phyloP scores from a whole-genome alignment of 64 coral and sea anemone species.

The Actinia equina region DNA sequence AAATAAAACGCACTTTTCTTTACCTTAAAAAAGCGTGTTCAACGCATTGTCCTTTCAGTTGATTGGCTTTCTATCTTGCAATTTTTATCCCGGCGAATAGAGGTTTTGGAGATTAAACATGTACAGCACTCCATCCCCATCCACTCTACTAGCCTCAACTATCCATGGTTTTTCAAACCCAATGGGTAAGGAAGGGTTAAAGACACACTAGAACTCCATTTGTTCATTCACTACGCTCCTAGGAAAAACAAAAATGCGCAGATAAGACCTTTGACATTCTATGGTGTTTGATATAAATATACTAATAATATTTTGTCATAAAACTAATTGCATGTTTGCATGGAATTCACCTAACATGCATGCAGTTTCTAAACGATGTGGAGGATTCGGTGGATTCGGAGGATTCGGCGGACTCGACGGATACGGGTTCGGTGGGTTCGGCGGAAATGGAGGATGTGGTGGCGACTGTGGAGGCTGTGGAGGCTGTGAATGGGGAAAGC shows the following conservation, averaged over 20 bases:
- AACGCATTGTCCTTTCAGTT: too few species aligned
- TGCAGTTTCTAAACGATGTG: slow-evolving; percentile 35
- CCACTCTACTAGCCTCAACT: too few species aligned
- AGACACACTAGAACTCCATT: too few species aligned
- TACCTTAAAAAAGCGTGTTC: too few species aligned
- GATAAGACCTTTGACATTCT: not conserved
- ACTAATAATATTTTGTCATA: not conserved
- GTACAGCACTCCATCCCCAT: too few species aligned
- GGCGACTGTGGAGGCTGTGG: slow-evolving; percentile 12
- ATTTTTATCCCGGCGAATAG: too few species aligned
- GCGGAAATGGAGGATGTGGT: slow-evolving; percentile 23
- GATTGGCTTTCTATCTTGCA: too few species aligned
- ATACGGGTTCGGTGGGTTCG: not conserved
- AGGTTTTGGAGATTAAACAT: too few species aligned
- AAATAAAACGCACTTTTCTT: too few species aligned
- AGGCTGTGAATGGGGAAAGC: slow-evolving; percentile 49
- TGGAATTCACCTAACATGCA: slow-evolving; percentile 26
- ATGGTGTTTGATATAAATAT: not conserved
- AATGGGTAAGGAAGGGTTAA: too few species aligned
- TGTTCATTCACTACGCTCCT: too few species aligned
- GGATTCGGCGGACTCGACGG: slow-evolving; percentile 2
- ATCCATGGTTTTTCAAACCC: too few species aligned
- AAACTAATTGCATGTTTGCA: slow-evolving; percentile 39
- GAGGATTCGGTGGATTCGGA: slow-evolving; percentile 1
- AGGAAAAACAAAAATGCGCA: not conserved